Conservation (phyloP, 2,888 invertebrate genomes). For the Ochlodes sylvanus region DNA sequence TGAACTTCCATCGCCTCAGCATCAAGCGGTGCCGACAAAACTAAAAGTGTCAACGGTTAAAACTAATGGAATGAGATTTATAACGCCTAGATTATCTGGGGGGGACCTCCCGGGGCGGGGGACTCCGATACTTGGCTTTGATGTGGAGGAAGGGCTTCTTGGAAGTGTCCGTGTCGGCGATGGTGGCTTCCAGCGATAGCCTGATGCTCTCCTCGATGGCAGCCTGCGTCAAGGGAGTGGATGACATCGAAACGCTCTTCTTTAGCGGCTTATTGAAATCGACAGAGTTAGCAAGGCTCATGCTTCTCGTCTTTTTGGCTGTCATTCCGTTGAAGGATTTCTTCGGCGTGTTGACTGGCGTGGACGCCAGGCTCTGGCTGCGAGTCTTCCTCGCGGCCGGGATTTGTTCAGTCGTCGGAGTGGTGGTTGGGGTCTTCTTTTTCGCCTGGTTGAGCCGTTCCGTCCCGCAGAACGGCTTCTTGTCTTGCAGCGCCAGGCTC, state of each 20-base stretch:
- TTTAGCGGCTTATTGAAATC: slow-evolving; percentile 59
- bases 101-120: slow-evolving; percentile 86
- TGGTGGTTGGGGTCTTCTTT: slow-evolving; percentile 54
- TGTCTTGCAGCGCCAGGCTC: slow-evolving; percentile 67
- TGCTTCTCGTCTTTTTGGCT: slow-evolving; percentile 72
- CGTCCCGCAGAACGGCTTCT: slow-evolving; percentile 65
- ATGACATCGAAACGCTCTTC: slow-evolving; percentile 60
- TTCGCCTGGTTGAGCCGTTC: slow-evolving; percentile 61
- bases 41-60: slow-evolving; percentile 46
- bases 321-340: slow-evolving; percentile 55
- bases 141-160: slow-evolving; percentile 88
- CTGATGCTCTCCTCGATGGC: slow-evolving; percentile 80
- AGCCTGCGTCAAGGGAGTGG: slow-evolving; percentile 71
- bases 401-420: slow-evolving; percentile 54
- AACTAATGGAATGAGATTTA: slow-evolving; percentile 66
- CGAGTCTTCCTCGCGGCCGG: slow-evolving; percentile 55
- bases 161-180: slow-evolving; percentile 65
- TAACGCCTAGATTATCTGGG: slow-evolving; percentile 72
- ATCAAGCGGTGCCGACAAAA: slow-evolving; percentile 5
- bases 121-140: slow-evolving; percentile 89
- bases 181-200: slow-evolving; percentile 70
- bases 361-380: slow-evolving; percentile 75
- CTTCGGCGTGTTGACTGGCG: slow-evolving; percentile 64
- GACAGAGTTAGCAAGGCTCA: slow-evolving; percentile 67
- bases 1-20: slow-evolving; percentile 37